phyloP scores from a whole-genome alignment of 2,888 invertebrate genomes.

The Drosophila anomalata region DNA sequence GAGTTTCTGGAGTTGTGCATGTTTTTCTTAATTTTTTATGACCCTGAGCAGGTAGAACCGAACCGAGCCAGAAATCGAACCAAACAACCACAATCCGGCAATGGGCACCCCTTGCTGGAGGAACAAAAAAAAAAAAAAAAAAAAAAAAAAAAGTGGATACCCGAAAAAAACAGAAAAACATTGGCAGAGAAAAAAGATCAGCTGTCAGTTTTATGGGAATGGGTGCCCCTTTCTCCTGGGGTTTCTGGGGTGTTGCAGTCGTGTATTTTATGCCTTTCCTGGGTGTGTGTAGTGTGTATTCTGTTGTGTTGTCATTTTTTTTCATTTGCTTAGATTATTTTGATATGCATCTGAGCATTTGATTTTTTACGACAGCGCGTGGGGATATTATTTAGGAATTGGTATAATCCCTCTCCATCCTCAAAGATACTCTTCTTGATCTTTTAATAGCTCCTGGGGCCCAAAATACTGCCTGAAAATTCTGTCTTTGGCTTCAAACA shows the following conservation, averaged over 20 bases:
- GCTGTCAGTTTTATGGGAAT: slow-evolving; percentile 64
- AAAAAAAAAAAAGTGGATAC: slow-evolving; percentile 24
- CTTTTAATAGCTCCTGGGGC: slow-evolving; percentile 23
- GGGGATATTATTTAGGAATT: slow-evolving; percentile 11
- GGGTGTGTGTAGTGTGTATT: slow-evolving; percentile 7
- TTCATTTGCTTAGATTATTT: slow-evolving; percentile 62
- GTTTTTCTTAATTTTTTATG: slow-evolving; percentile 71
- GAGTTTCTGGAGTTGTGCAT: slow-evolving; percentile 51
- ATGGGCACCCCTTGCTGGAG: slow-evolving; percentile 52
- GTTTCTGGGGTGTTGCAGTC: slow-evolving; percentile 32
- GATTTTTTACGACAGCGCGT: slow-evolving; percentile 51
- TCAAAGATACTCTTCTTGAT: slow-evolving; percentile 15
- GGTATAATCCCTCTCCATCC: slow-evolving; percentile 31
- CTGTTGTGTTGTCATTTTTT: slow-evolving; percentile 55
- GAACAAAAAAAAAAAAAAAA: too few relatives aligned
- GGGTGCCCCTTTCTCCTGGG: slow-evolving; percentile 42
- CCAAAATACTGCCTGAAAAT: background rate
- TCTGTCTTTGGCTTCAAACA: background rate
- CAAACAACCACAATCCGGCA: slow-evolving; percentile 45
- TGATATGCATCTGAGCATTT: slow-evolving; percentile 65
- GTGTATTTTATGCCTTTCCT: slow-evolving; percentile 49
- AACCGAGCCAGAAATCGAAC: slow-evolving; percentile 22
- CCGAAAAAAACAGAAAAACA: slow-evolving; percentile 24
- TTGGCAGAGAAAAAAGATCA: slow-evolving; percentile 56
- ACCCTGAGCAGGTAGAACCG: slow-evolving; percentile 64